Base-by-base conservation (phyloP, 2,113 vertebrate species). In the Halcyon malimbica region DNA sequence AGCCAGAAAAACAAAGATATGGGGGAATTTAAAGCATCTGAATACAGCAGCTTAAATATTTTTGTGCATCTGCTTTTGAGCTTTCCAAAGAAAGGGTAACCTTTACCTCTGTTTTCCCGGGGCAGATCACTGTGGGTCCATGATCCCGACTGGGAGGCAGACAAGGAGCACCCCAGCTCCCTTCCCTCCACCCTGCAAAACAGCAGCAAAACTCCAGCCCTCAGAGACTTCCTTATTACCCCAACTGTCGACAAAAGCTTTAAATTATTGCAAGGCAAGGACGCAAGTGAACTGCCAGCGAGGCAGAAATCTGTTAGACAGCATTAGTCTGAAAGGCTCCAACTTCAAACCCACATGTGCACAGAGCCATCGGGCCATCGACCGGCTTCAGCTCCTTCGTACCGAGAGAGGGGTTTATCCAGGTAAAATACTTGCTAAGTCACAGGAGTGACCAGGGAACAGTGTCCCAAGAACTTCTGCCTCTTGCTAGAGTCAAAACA, bases 191-290 rank as follows among this genome's bases (percentile, higher is more conserved):
- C 20, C 24, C 26, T 1, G 0, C 19, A 13, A 54, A 63, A 63
- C 9, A 13, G 11, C 79, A 77, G 46, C 68, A 17, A 50, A 63
- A 11, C 63, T 74, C 44, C 68, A 73, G 62, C 65, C 57, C 54
- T 16, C 42, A 53, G 42, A 87, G 87, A 73, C 95, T 83, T 94
- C 94, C 93, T 96, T 69, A 83, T 84, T 81, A 29, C 71, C 71
- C 88, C 88, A 86, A 15, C 70, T 39, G 78, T 13, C 0, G 0
- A 33, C 46, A n/a, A 46, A 75, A 35, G 44, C 80, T 60, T 6
- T 2, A 0, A 65, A 59, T 70, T 33, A 46, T 33, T 48, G 63
- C 37, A 37, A 85, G 76, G 88, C 50, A 81, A 65, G 51, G 85
- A 63, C 70, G 82, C 17, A 29, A 64, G 21, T 1, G 6, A 83